A percentile compares a stretch with the other conserved stretches of the same genome.
phyloP scores from a whole-genome alignment of 2,113 vertebrate species.

The Petrocephalus microphthalmus region DNA sequence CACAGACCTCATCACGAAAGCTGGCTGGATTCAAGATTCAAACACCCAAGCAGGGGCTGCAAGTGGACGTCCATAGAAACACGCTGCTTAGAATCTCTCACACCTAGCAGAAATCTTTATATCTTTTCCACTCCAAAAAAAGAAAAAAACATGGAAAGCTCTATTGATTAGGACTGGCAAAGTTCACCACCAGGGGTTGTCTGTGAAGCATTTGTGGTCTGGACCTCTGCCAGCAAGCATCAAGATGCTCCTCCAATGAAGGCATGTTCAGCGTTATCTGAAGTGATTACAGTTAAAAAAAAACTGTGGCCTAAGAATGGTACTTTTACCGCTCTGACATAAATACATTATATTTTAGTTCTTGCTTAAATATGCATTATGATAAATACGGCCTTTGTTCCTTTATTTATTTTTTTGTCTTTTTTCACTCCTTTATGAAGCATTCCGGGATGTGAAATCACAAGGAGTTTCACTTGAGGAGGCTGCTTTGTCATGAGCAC shows the following conservation, averaged over 20 bases:
- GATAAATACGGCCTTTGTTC: background rate
- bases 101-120: conserved; percentile 19
- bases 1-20: conserved; percentile 23
- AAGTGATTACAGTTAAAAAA: conserved; percentile 34
- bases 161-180: conserved; percentile 60
- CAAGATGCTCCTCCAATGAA: conserved; percentile 46
- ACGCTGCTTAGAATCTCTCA: conserved; percentile 43
- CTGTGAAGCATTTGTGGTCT: conserved; percentile 43
- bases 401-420: background rate
- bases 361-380: conserved; percentile 10
- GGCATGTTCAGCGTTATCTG: conserved; percentile 19
- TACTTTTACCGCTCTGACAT: background rate
- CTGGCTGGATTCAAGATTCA: conserved; percentile 48
- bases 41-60: conserved; percentile 33
- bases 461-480: background rate
- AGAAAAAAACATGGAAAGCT: conserved; percentile 53
- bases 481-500: background rate
- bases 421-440: background rate
- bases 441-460: background rate
- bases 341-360: background rate
- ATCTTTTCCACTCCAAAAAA: conserved; percentile 53
- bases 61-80: conserved; percentile 36
- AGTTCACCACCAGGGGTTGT: conserved; percentile 51
- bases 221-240: conserved; percentile 52
- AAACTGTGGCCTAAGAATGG: background rate